Conservation (phyloP, 2,888 invertebrate genomes). For the Aelia acuminata region DNA sequence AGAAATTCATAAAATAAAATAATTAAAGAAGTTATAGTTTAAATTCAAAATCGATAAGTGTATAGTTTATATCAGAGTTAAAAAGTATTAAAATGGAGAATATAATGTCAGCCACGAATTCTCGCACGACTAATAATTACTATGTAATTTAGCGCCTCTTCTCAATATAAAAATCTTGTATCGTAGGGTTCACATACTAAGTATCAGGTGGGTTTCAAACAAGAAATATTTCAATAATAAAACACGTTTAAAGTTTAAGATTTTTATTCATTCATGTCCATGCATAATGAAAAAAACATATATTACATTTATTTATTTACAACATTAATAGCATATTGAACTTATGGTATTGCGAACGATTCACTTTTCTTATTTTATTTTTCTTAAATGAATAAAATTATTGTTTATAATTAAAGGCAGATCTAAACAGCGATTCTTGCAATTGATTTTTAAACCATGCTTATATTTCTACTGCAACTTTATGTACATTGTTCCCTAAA, state of each 20-base stretch:
- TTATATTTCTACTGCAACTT: conserved; percentile 16
- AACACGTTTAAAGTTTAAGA: conserved; percentile 4
- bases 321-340: conserved; percentile 62
- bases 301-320: conserved; percentile 62
- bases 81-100: too few species aligned
- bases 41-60: too few species aligned
- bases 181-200: not conserved
- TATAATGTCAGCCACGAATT: too few species aligned
- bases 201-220: not conserved
- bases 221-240: not conserved
- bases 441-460: conserved; percentile 47
- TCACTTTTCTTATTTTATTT: conserved; percentile 31
- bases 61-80: too few species aligned
- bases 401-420: conserved; percentile 38
- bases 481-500: conserved; percentile 60
- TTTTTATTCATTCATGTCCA: conserved; percentile 54
- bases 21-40: too few species aligned
- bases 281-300: conserved; percentile 55
- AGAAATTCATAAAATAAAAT: too few species aligned
- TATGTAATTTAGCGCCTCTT: too few species aligned
- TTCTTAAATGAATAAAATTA: conserved; percentile 28
- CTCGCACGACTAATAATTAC: too few species aligned
- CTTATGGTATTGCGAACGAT: conserved; percentile 50
- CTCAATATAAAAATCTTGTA: too few species aligned
- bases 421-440: conserved; percentile 54